Percentiles rank a stretch among this genome's conserved stretches.
Evolutionary conservation across 2,888 invertebrate species (phyloP).

Genomic region (Peribatodes rhomboidaria): DNA sequence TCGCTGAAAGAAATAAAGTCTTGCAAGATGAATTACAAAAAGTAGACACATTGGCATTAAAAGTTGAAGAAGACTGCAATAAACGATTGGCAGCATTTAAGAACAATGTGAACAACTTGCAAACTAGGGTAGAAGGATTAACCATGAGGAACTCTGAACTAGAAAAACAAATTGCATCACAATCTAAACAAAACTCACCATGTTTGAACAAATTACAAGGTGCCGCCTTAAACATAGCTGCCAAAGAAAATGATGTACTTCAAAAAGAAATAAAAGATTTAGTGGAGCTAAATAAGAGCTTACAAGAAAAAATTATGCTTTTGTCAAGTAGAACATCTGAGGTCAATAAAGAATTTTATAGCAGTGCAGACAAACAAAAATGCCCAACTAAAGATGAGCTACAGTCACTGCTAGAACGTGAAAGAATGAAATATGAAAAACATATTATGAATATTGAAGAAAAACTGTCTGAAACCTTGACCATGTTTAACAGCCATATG

Average conservation of each 20-base stretch:
- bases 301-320: slow-evolving; percentile 77
- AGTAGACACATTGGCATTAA: slow-evolving; percentile 90
- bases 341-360: slow-evolving; percentile 50
- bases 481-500: slow-evolving; percentile 71
- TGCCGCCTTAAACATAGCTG: slow-evolving; percentile 59
- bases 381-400: slow-evolving; percentile 75
- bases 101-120: slow-evolving; percentile 86
- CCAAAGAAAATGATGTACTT: slow-evolving; percentile 77
- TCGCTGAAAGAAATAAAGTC: slow-evolving; percentile 91
- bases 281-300: slow-evolving; percentile 77
- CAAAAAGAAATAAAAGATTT: slow-evolving; percentile 80
- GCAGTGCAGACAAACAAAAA: slow-evolving; percentile 54
- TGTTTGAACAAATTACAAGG: slow-evolving; percentile 58
- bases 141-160: slow-evolving; percentile 77
- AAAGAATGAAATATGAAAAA: slow-evolving; percentile 78
- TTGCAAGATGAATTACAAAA: slow-evolving; percentile 91
- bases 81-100: slow-evolving; percentile 88
- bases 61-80: slow-evolving; percentile 92
- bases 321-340: slow-evolving; percentile 61
- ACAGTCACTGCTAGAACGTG: slow-evolving; percentile 71
- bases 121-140: slow-evolving; percentile 84
- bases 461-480: slow-evolving; percentile 73
- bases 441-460: slow-evolving; percentile 70
- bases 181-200: slow-evolving; percentile 52
- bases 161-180: slow-evolving; percentile 85